phyloP scores from a whole-genome alignment of 2,797 vertebrate genomes.

The Diceros bicornis region DNA sequence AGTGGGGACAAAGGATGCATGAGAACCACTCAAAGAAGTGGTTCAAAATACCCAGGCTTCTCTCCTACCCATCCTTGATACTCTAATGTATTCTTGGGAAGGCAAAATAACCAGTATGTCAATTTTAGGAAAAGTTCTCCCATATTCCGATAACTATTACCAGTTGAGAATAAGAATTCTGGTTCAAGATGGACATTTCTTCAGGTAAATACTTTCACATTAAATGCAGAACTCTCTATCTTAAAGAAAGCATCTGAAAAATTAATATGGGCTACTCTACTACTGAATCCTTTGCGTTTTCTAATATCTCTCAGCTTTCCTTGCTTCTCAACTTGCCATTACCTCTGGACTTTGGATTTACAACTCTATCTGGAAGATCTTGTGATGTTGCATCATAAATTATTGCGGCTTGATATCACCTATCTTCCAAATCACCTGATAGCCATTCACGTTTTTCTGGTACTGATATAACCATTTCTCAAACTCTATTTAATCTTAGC shows the following conservation, averaged over 20 bases:
- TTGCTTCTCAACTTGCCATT: neutral
- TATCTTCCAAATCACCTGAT: neutral
- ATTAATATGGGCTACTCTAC: neutral
- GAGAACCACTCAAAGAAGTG: neutral
- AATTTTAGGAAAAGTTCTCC: neutral
- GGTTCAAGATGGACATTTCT: neutral
- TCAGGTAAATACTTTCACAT: neutral
- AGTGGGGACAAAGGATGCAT: neutral
- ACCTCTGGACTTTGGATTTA: neutral
- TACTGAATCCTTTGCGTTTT: neutral
- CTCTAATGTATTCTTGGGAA: neutral
- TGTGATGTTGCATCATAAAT: neutral
- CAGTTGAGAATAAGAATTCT: neutral
- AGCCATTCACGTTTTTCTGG: neutral
- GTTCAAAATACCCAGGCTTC: neutral
- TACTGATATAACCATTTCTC: neutral
- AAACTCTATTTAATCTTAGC: neutral
- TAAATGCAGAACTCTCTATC: neutral
- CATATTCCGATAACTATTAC: neutral
- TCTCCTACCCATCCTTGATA: neutral
- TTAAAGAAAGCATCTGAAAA: neutral
- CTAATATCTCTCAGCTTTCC: neutral
- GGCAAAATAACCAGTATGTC: neutral
- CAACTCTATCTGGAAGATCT: neutral
- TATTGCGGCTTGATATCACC: neutral